These are phyloP conservation scores for Metridium senile DNA, from an alignment of 92 coral and sea anemone genomes.

Conservation along the genomic window DNA sequence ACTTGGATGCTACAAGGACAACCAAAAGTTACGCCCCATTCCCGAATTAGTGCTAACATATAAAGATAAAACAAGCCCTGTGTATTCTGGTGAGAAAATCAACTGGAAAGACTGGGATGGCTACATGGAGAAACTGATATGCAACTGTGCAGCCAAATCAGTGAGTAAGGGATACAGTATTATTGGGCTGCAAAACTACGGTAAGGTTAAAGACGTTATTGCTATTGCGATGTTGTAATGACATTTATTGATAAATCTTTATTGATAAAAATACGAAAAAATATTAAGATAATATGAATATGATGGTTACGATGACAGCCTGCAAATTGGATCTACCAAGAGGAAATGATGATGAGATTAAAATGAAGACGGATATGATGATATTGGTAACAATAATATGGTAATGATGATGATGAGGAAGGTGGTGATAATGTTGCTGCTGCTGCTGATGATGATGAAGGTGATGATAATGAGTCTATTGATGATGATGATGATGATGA, in stretches of 20 bases:
- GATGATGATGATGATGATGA: no score
- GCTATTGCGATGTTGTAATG: no score
- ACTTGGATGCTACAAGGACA: slow-evolving; percentile 12
- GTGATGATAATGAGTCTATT: no score
- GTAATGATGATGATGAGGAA: no score
- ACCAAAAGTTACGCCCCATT: slow-evolving; percentile 38
- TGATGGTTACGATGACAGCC: no score
- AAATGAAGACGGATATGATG: no score
- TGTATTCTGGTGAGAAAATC: not conserved
- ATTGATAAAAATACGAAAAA: not conserved
- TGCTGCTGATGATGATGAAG: no score
- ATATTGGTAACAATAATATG: no score
- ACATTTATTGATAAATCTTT: not conserved
- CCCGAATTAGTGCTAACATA: slow-evolving; percentile 63
- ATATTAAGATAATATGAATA: no score
- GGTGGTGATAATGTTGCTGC: no score
- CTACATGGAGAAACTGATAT: slow-evolving; percentile 59
- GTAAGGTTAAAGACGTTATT: slow-evolving; percentile 36
- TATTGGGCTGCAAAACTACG: slow-evolving; percentile 76
- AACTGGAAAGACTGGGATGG: slow-evolving; percentile 41
- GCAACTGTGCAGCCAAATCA: slow-evolving; percentile 74
- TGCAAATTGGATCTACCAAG: no score
- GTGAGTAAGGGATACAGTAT: slow-evolving; percentile 35
- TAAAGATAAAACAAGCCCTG: slow-evolving; percentile 41
- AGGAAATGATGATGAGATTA: no score